Conservation (phyloP, 1,140 invertebrate genomes). For the Halesus radiatus region DNA sequence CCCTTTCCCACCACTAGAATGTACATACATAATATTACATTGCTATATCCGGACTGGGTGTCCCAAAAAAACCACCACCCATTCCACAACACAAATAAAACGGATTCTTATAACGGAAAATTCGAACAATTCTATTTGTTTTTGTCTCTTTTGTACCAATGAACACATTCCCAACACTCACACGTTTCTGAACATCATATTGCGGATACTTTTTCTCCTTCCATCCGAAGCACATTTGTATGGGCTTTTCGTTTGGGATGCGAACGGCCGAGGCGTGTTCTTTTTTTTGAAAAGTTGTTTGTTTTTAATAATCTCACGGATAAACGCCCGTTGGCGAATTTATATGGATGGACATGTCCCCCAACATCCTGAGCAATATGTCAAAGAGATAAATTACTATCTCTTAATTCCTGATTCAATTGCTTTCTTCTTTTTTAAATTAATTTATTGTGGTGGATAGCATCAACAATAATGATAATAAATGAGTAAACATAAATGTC, state of each 20-base stretch:
- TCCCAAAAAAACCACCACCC: background rate
- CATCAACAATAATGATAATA: too few species aligned
- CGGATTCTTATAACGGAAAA: constrained; percentile 9
- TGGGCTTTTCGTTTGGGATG: background rate
- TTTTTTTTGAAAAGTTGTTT: background rate
- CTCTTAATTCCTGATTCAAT: too few species aligned
- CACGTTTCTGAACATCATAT: constrained; percentile 4
- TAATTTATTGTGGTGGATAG: too few species aligned
- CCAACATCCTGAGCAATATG: too few species aligned
- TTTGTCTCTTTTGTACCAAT: background rate
- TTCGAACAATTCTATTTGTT: background rate
- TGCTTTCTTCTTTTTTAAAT: too few species aligned
- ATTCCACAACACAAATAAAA: constrained; percentile 6
- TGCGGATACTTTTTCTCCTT: constrained; percentile 3
- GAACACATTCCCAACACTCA: background rate
- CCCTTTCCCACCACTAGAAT: too few species aligned
- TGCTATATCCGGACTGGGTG: background rate
- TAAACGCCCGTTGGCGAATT: too few species aligned
- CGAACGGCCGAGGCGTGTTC: background rate
- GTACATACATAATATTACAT: too few species aligned
- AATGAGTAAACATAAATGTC: too few species aligned
- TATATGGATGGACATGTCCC: too few species aligned
- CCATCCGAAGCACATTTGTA: background rate
- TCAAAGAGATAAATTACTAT: too few species aligned
- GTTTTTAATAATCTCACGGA: background rate